These are phyloP conservation scores for Grapholita molesta DNA, from an alignment of 1,140 invertebrate genomes.

Conservation along the genomic window DNA sequence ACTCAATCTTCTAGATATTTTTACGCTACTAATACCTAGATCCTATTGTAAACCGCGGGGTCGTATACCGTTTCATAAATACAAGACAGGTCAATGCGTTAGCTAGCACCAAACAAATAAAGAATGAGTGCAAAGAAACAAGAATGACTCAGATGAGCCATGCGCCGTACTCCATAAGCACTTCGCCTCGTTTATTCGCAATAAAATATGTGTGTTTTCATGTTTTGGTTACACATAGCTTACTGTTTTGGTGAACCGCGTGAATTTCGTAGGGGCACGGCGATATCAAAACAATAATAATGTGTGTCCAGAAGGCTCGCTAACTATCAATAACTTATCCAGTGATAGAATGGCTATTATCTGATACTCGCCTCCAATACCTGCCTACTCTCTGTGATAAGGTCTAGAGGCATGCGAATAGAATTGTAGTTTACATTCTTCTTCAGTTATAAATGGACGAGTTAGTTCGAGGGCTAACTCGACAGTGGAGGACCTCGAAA, in stretches of 20 bases:
- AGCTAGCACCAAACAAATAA: background rate
- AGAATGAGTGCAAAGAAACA: background rate
- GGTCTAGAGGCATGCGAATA: too few species aligned
- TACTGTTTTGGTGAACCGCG: background rate
- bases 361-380: too few species aligned
- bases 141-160: slow-evolving; percentile 1
- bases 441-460: too few species aligned
- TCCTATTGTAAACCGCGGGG: too few species aligned
- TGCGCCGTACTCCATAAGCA: background rate
- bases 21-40: too few species aligned
- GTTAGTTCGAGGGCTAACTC: too few species aligned
- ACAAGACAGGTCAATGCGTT: background rate
- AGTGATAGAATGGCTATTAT: background rate
- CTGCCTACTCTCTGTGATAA: too few species aligned
- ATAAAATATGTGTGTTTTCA: slow-evolving; percentile 12
- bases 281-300: background rate
- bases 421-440: too few species aligned
- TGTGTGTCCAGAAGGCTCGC: background rate
- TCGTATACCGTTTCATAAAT: too few species aligned
- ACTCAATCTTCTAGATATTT: too few species aligned
- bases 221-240: slow-evolving; percentile 14
- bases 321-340: background rate
- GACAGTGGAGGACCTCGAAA: too few species aligned
- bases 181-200: background rate
- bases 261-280: background rate